Evolutionary conservation across 1,140 invertebrate genomes (phyloP).

Genomic region (Cotesia typhae): DNA sequence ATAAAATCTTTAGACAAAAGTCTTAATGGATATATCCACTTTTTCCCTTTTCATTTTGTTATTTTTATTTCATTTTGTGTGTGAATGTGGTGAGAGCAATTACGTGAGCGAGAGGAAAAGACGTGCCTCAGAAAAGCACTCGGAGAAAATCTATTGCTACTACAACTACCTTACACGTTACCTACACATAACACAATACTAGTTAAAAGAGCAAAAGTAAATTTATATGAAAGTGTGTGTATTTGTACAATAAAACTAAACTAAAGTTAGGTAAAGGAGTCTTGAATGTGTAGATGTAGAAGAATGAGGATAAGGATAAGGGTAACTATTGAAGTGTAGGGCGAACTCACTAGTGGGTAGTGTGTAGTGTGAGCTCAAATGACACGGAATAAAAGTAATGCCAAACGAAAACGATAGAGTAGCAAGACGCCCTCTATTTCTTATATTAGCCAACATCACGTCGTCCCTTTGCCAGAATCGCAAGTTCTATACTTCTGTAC

Average conservation of each 20-base stretch:
- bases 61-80: conserved; percentile 19
- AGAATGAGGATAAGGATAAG: neutral
- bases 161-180: conserved; percentile 1
- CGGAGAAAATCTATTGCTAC: conserved; percentile 39
- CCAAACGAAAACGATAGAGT: conserved; percentile 40
- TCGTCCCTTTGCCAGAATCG: conserved; percentile 12
- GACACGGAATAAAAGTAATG: conserved; percentile 68
- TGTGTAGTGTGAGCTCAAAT: conserved; percentile 63
- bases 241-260: too few relatives aligned
- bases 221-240: neutral
- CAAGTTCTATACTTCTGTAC: neutral
- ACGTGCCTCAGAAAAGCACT: conserved; percentile 34
- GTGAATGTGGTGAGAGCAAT: conserved; percentile 22
- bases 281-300: neutral
- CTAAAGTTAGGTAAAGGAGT: neutral
- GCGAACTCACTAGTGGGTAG: conserved; percentile 32
- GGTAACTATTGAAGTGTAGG: neutral
- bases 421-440: conserved; percentile 44
- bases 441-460: conserved; percentile 39
- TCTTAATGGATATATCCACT: conserved; percentile 27
- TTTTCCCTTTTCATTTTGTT: neutral
- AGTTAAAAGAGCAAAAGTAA: too few relatives aligned
- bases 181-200: too few relatives aligned
- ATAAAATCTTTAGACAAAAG: conserved; percentile 19
- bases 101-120: conserved; percentile 9